These are phyloP conservation scores for Micrasema minimum DNA, from an alignment of 1,140 invertebrate species.

Conservation along the genomic window DNA sequence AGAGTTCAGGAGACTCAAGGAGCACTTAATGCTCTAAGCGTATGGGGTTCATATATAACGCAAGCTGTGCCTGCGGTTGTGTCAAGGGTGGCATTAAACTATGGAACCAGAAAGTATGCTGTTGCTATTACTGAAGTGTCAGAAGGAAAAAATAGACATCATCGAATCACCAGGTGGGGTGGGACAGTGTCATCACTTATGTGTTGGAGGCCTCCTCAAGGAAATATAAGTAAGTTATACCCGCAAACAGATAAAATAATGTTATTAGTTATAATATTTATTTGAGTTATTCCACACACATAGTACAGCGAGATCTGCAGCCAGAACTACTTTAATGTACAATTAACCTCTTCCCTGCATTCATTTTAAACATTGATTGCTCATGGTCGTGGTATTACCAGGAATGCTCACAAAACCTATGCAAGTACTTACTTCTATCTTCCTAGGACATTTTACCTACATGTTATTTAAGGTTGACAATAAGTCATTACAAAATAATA, in stretches of 20 bases:
- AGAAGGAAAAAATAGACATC: conserved; percentile 61
- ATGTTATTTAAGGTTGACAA: too few relatives aligned
- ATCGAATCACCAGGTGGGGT: conserved; percentile 70
- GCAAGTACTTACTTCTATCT: too few relatives aligned
- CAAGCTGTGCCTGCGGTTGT: conserved; percentile 74
- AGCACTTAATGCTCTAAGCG: conserved; percentile 75
- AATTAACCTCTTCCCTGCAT: too few relatives aligned
- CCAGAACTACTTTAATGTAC: too few relatives aligned
- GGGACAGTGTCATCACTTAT: conserved; percentile 74
- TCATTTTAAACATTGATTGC: too few relatives aligned
- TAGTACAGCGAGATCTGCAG: too few relatives aligned
- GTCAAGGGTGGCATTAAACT: conserved; percentile 75
- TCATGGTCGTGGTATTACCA: too few relatives aligned
- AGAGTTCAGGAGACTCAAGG: conserved; percentile 72
- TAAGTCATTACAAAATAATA: too few relatives aligned
- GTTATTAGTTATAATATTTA: neutral
- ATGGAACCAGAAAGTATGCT: conserved; percentile 77
- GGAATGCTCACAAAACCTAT: too few relatives aligned
- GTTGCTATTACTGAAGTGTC: conserved; percentile 78
- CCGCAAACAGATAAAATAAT: too few relatives aligned
- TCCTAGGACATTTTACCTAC: too few relatives aligned
- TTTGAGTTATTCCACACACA: too few relatives aligned
- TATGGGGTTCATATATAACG: conserved; percentile 75
- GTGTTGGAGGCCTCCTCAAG: conserved; percentile 84
- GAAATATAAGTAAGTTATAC: conserved; percentile 79